phyloP scores from a whole-genome alignment of 2,888 invertebrate species.

The Thelaira solivaga region DNA sequence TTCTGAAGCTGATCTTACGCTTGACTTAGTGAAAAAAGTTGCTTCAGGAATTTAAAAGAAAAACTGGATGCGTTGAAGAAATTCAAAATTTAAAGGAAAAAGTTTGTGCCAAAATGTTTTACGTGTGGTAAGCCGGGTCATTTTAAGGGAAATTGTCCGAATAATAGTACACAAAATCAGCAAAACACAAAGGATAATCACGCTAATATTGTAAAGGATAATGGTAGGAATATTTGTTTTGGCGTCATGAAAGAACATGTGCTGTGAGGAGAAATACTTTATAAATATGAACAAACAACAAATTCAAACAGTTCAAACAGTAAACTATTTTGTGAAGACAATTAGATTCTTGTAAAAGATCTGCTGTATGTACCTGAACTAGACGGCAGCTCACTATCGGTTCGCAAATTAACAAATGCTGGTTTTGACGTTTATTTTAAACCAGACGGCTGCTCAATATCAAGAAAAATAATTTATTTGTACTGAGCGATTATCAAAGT shows the following conservation, averaged over 20 bases:
- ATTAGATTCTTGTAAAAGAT: neutral
- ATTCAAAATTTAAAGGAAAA: slow-evolving; percentile 29
- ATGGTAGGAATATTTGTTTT: slow-evolving; percentile 13
- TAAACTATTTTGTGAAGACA: neutral
- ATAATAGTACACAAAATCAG: neutral
- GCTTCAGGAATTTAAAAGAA: slow-evolving; percentile 32
- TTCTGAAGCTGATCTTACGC: slow-evolving; percentile 25
- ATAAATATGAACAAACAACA: neutral
- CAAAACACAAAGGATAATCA: neutral
- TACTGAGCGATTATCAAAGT: neutral
- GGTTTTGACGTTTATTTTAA: neutral
- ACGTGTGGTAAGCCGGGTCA: slow-evolving; percentile 21
- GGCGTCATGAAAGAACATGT: slow-evolving; percentile 20
- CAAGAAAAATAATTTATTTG: neutral
- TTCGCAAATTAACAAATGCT: neutral
- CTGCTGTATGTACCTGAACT: neutral
- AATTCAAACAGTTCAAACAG: neutral
- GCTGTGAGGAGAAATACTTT: slow-evolving; percentile 18
- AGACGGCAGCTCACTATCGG: neutral
- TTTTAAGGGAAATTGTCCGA: slow-evolving; percentile 21
- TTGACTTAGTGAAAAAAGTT: slow-evolving; percentile 35
- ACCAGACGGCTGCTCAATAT: neutral
- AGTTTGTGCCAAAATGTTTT: slow-evolving; percentile 5
- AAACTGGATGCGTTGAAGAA: neutral
- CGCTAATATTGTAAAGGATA: neutral